phyloP scores from a whole-genome alignment of 2,888 invertebrate species.

The Xylota sylvarum region DNA sequence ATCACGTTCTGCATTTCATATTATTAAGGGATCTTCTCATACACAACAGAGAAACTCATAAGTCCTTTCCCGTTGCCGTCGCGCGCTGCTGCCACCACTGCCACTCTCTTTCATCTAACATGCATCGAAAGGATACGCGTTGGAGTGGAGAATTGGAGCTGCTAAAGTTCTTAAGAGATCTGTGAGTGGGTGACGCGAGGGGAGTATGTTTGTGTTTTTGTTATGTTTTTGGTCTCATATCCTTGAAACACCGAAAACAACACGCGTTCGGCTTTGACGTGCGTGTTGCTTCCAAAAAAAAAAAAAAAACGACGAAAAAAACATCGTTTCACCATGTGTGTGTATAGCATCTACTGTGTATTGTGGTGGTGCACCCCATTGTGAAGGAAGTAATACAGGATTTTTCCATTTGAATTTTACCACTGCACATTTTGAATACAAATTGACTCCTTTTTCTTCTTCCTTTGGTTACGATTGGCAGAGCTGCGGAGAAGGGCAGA shows the following conservation, averaged over 20 bases:
- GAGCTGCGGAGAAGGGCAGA: not conserved
- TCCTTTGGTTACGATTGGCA: conserved; percentile 12
- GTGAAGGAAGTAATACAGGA: conserved; percentile 68
- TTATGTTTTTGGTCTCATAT: conserved; percentile 51
- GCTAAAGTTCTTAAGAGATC: conserved; percentile 44
- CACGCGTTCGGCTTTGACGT: conserved; percentile 71
- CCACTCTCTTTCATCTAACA: conserved; percentile 17
- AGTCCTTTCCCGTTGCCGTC: conserved; percentile 18
- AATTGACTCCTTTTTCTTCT: conserved; percentile 66
- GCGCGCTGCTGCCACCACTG: not conserved
- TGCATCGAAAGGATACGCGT: conserved; percentile 27
- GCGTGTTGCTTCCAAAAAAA: conserved; percentile 61
- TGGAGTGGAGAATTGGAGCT: conserved; percentile 35
- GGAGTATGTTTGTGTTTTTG: conserved; percentile 32
- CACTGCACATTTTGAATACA: conserved; percentile 75
- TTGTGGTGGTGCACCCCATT: conserved; percentile 62
- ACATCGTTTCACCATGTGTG: not conserved
- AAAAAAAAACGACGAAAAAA: conserved; percentile 22
- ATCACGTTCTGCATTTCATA: conserved; percentile 73
- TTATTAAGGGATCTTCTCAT: conserved; percentile 71
- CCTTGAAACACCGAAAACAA: conserved; percentile 70
- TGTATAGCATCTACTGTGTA: conserved; percentile 17
- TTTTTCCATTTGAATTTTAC: conserved; percentile 75
- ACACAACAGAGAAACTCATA: conserved; percentile 45
- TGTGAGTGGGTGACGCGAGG: not conserved